phyloP scores from a whole-genome alignment of 2,113 vertebrate species.

The Columba livia region DNA sequence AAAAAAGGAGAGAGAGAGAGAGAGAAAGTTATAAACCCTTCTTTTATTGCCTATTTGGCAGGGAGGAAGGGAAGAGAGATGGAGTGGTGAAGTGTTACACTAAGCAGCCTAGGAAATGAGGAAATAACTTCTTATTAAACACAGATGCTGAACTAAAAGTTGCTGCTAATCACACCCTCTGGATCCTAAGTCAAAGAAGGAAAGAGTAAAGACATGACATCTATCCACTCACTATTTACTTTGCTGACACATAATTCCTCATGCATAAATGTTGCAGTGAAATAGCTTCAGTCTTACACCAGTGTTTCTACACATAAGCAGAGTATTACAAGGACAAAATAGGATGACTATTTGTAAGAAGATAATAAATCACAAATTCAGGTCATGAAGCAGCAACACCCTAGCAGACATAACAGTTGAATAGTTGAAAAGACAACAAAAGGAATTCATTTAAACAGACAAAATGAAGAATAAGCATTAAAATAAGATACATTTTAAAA shows the following conservation, averaged over 20 bases:
- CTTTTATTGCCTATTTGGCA: constrained; percentile 30
- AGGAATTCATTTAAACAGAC: not conserved
- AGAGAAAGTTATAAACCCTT: constrained; percentile 21
- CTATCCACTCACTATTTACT: not conserved
- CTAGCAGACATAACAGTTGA: not conserved
- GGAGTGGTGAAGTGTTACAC: constrained; percentile 51
- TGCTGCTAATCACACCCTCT: constrained; percentile 55
- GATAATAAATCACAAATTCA: constrained; percentile 47
- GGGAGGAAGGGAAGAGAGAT: constrained; percentile 51
- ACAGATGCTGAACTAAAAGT: constrained; percentile 71
- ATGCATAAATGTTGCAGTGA: not conserved
- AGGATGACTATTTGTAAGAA: not conserved
- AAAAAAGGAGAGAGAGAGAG: not conserved
- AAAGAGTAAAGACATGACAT: constrained; percentile 21
- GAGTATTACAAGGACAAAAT: not conserved
- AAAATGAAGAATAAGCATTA: not conserved
- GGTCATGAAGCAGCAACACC: not conserved
- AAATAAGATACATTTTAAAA: not conserved
- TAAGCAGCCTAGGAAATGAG: constrained; percentile 68
- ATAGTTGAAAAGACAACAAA: not conserved
- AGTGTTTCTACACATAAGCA: constrained; percentile 48
- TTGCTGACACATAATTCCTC: constrained; percentile 4
- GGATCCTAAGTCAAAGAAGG: constrained; percentile 29
- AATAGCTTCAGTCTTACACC: constrained; percentile 34
- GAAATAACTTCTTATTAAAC: constrained; percentile 69